Percentiles rank a stretch among this genome's conserved stretches.
Conservation (phyloP, 2,888 invertebrate species). For the Lithophane semibrunnea region DNA sequence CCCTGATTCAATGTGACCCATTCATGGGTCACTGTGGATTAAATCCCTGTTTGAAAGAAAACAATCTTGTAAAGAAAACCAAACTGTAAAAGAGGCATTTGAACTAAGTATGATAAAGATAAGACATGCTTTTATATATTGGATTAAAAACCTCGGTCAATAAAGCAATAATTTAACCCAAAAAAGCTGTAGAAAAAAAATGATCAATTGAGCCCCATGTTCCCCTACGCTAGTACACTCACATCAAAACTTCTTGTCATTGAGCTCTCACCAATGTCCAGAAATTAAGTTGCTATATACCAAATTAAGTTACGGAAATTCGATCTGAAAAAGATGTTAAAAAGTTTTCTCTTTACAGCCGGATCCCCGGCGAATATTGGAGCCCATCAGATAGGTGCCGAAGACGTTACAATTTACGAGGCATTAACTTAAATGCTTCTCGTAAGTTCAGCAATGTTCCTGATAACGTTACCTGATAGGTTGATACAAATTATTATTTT, state of each 20-base stretch:
- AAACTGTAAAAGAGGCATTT: too few relatives aligned
- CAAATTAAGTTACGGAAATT: conserved; percentile 33
- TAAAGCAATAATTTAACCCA: too few relatives aligned
- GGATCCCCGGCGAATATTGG: conserved; percentile 19
- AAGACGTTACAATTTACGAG: conserved; percentile 52
- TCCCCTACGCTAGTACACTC: not conserved
- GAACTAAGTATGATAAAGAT: too few relatives aligned
- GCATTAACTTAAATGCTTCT: conserved; percentile 47
- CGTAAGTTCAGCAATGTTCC: conserved; percentile 23
- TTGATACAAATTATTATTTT: conserved; percentile 39
- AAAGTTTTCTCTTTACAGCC: conserved; percentile 21
- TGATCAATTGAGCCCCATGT: too few relatives aligned
- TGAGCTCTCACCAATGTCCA: not conserved
- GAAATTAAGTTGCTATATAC: conserved; percentile 20
- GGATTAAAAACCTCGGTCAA: too few relatives aligned
- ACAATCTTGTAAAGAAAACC: too few relatives aligned
- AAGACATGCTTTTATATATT: too few relatives aligned
- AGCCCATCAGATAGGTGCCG: conserved; percentile 41
- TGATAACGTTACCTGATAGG: conserved; percentile 39
- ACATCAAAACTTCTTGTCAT: not conserved
- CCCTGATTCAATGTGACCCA: too few relatives aligned
- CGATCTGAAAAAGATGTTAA: conserved; percentile 10
- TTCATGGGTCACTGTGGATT: too few relatives aligned
- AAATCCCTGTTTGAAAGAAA: too few relatives aligned
- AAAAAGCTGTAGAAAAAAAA: too few relatives aligned